A percentile compares a stretch with the other conserved stretches of the same genome.
Evolutionary conservation across 2,113 vertebrate species (phyloP).

Genomic region (Dromiciops gliroides): DNA sequence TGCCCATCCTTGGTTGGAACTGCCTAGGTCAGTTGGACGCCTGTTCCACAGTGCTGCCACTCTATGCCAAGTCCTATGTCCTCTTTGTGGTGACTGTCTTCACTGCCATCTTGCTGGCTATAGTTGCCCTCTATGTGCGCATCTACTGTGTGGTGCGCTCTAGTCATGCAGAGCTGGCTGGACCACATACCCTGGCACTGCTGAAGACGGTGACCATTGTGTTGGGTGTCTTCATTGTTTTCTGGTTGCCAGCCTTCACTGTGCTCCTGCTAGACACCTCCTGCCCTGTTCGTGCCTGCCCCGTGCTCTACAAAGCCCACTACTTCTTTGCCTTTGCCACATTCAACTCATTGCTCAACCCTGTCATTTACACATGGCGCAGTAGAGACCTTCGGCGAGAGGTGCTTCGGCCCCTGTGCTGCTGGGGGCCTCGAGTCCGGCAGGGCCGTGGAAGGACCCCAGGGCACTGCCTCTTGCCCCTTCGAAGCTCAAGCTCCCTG

Average conservation of each 20-base stretch:
- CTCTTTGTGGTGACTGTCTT: slow-evolving; percentile 94
- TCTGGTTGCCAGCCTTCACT: slow-evolving; percentile 94
- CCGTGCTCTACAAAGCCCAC: slow-evolving; percentile 87
- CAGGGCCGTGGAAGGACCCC: slow-evolving; percentile 82
- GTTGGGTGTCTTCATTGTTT: slow-evolving; percentile 95
- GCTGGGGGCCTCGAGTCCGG: slow-evolving; percentile 82
- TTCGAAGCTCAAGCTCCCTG: slow-evolving; percentile 92
- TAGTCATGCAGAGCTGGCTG: slow-evolving; percentile 92
- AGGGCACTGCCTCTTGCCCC: slow-evolving; percentile 87
- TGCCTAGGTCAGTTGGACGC: slow-evolving; percentile 87
- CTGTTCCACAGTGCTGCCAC: slow-evolving; percentile 94
- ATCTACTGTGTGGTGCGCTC: slow-evolving; percentile 96
- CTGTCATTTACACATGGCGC: slow-evolving; percentile 93
- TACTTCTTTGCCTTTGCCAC: slow-evolving; percentile 94
- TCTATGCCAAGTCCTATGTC: slow-evolving; percentile 94
- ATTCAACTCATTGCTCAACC: slow-evolving; percentile 95
- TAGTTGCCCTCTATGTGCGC: slow-evolving; percentile 91
- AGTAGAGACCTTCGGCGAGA: slow-evolving; percentile 97
- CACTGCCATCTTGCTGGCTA: slow-evolving; percentile 91
- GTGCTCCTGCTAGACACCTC: slow-evolving; percentile 93
- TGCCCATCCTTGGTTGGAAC: slow-evolving; percentile 98
- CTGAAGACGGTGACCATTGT: slow-evolving; percentile 97
- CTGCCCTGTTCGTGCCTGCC: slow-evolving; percentile 85
- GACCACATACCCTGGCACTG: slow-evolving; percentile 87
- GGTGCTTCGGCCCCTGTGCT: slow-evolving; percentile 89